Evolutionary conservation across 2,113 vertebrate genomes (phyloP).

Genomic region (Labrus mixtus): DNA sequence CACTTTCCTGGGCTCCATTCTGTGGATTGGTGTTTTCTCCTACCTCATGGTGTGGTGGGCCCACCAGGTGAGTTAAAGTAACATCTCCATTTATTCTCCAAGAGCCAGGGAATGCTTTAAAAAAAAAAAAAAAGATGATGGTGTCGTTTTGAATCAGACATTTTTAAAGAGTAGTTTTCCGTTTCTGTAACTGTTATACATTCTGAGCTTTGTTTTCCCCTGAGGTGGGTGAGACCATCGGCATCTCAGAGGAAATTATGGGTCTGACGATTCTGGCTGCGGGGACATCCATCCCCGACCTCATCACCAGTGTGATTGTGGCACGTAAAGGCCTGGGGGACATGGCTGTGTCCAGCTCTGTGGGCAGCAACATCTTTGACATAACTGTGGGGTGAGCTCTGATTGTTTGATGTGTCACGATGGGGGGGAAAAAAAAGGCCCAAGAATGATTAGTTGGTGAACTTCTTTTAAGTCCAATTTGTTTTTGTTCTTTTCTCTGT

Average conservation of each 20-base stretch:
- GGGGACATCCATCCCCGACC: constrained; percentile 96
- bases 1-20: constrained; percentile 93
- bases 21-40: constrained; percentile 95
- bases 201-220: background rate
- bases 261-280: constrained; percentile 96
- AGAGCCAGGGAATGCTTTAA: too few species aligned
- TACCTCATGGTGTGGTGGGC: constrained; percentile 99
- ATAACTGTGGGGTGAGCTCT: constrained; percentile 94
- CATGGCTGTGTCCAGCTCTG: constrained; percentile 98
- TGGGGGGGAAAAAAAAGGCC: background rate
- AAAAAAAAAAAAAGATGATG: too few species aligned
- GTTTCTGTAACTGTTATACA: background rate
- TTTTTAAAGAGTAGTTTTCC: too few species aligned
- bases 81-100: too few species aligned
- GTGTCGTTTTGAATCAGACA: too few species aligned
- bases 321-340: constrained; percentile 95
- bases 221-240: constrained; percentile 96
- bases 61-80: constrained; percentile 90
- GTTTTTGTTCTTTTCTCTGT: background rate
- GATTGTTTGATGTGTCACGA: background rate
- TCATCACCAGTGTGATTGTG: constrained; percentile 98
- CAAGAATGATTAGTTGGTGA: background rate
- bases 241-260: constrained; percentile 98
- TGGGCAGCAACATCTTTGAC: constrained; percentile 98
- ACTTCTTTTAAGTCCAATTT: background rate